phyloP scores from a whole-genome alignment of 2,113 vertebrate genomes.

The Steatornis caripensis region DNA sequence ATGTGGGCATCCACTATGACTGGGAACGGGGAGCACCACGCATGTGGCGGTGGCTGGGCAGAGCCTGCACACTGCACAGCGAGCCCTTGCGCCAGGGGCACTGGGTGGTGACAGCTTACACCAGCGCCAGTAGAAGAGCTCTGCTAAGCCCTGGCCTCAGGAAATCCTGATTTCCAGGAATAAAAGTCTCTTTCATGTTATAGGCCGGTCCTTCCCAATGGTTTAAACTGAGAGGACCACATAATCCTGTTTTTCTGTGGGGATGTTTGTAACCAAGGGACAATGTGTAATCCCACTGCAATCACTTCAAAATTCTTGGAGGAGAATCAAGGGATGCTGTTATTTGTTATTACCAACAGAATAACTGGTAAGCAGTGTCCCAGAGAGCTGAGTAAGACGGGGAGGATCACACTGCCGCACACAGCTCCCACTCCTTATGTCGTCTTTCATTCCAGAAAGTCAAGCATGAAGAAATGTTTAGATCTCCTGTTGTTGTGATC shows the following conservation, averaged over 20 bases:
- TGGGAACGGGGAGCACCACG: fast-evolving
- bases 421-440: not conserved
- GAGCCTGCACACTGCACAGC: not conserved
- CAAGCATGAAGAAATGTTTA: not conserved
- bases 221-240: not conserved
- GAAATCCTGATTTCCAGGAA: slow-evolving; percentile 20
- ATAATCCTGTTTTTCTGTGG: slow-evolving; percentile 41
- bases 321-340: not conserved
- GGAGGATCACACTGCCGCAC: not conserved
- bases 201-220: not conserved
- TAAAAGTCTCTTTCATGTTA: slow-evolving; percentile 6
- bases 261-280: not conserved
- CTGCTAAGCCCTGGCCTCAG: slow-evolving; percentile 1
- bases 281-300: not conserved
- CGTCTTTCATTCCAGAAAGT: not conserved
- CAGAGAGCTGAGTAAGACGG: not conserved
- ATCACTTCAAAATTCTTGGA: not conserved
- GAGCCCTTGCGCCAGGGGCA: not conserved
- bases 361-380: not conserved
- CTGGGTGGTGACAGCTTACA: not conserved
- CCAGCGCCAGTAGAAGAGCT: not conserved
- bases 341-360: not conserved
- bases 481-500: not conserved
- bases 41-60: not conserved
- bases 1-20: fast-evolving